Evolutionary conservation across 2,797 vertebrate genomes (phyloP), one percentile per base, ranked within the genome.

Genomic region (Scarus forsteni): DNA sequence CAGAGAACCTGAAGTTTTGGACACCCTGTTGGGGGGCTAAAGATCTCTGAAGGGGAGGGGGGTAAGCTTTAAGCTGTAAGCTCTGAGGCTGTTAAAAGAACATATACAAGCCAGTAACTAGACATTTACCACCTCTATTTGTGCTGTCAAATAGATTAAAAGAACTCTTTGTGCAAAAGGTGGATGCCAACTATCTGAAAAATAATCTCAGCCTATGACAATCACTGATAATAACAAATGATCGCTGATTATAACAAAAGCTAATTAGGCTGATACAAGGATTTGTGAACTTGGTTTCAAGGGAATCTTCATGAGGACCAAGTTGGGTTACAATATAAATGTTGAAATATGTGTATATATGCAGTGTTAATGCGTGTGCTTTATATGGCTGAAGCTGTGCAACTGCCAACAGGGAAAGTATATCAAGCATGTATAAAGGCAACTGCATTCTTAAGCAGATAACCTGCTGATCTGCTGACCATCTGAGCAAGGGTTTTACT

Each of bases 181-280:
- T 71, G 27, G 73, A 62, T 16, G 8, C 4, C 38, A 39, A 66
- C 73, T 80, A 85, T 84, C 88, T 75, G 79, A 92, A 87, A 86
- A 79, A 89, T 91, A 89, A 92, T 88, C 77, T 83, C 87, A 91
- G 87, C 90, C 85, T 93, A 92, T 91, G 88, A 92, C 90, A 87
- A 91, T 75, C 89, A 72, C 79, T 93, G 86, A 88, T 85, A 88
- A 88, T 89, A 75, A 93, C 80, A 57, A 52, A 81, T n/a, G n/a
- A n/a, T n/a, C n/a, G n/a, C n/a, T n/a, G 89, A 89, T 92, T 93
- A 92, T 90, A 90, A 65, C 45, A 70, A 83, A 92, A 92, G 83
- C 85, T 83, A 85, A 84, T 93, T 90, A 91, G 69, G 70, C 49
- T 86, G 76, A 82, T 88, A 70, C 79, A 85, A 70, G 80, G 75